Conservation (phyloP, 2,888 invertebrate species). For the Nematopogon swammerdamellus region DNA sequence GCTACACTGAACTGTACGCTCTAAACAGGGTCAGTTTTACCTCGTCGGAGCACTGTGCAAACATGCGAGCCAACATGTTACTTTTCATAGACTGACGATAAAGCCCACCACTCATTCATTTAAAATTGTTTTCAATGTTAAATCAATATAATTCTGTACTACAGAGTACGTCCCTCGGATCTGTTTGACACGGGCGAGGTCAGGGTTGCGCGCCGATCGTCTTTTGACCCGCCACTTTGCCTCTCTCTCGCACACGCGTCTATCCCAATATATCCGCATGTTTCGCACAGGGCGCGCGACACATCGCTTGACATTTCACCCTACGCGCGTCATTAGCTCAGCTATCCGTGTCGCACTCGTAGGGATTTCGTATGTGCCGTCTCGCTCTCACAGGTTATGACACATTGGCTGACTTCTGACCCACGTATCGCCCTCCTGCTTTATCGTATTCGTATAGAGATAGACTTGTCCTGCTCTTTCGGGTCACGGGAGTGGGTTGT, state of each 20-base stretch:
- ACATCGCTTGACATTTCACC: slow-evolving; percentile 52
- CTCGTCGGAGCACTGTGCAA: too few species aligned
- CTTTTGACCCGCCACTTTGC: slow-evolving; percentile 42
- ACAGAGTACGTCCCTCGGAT: slow-evolving; percentile 33
- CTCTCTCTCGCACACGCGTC: slow-evolving; percentile 23
- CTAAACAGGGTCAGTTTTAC: too few species aligned
- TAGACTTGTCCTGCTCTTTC: slow-evolving; percentile 31
- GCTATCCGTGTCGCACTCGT: slow-evolving; percentile 27
- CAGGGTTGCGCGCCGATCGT: slow-evolving; percentile 51
- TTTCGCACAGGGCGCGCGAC: slow-evolving; percentile 46
- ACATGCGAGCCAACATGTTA: too few species aligned
- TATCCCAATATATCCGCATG: slow-evolving; percentile 22
- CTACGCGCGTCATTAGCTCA: slow-evolving; percentile 45
- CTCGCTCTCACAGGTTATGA: slow-evolving; percentile 50
- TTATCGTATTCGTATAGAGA: slow-evolving; percentile 22
- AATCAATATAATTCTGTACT: too few species aligned
- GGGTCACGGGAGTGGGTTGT: slow-evolving; percentile 29
- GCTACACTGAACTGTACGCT: too few species aligned
- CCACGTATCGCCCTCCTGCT: slow-evolving; percentile 31
- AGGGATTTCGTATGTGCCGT: slow-evolving; percentile 14
- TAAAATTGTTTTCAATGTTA: too few species aligned
- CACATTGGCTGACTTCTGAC: slow-evolving; percentile 54
- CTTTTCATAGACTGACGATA: too few species aligned
- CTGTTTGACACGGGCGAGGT: slow-evolving; percentile 28
- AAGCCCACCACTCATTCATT: too few species aligned